These are phyloP conservation scores for Phrixothrix hirtus DNA, from an alignment of 2,888 invertebrate genomes.

Conservation along the genomic window DNA sequence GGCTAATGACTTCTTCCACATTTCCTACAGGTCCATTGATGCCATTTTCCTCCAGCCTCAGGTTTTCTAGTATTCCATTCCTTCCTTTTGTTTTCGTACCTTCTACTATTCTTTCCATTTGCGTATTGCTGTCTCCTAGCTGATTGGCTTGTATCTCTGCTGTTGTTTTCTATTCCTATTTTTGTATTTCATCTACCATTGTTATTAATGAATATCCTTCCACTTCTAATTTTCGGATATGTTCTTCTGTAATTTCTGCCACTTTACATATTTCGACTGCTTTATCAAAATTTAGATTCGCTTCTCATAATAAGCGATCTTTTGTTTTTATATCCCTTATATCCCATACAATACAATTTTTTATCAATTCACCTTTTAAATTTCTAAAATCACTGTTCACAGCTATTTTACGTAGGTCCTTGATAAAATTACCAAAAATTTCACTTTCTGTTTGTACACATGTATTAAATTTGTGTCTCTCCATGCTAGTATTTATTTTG, in stretches of 20 bases:
- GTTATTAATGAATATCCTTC: no score
- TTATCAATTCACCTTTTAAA: background rate
- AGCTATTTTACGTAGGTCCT: background rate
- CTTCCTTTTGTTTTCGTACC: background rate
- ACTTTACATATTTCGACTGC: background rate
- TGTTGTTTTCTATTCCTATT: background rate
- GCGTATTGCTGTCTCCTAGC: background rate
- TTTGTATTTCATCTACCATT: background rate
- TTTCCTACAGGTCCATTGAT: background rate
- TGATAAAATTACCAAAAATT: background rate
- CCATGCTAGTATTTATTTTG: no score
- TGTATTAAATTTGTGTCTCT: no score
- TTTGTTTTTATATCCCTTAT: background rate
- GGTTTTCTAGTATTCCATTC: background rate
- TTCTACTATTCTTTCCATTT: no score
- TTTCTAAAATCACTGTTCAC: background rate
- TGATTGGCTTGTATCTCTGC: background rate
- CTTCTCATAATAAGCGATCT: no score
- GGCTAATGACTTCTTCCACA: background rate
- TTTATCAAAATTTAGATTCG: background rate
- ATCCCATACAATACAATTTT: background rate
- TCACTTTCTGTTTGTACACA: background rate
- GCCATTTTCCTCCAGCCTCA: background rate
- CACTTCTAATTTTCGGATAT: no score
- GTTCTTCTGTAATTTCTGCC: background rate